Base-by-base conservation (phyloP, 2,888 invertebrate genomes). In the Zygogramma bicolorata region DNA sequence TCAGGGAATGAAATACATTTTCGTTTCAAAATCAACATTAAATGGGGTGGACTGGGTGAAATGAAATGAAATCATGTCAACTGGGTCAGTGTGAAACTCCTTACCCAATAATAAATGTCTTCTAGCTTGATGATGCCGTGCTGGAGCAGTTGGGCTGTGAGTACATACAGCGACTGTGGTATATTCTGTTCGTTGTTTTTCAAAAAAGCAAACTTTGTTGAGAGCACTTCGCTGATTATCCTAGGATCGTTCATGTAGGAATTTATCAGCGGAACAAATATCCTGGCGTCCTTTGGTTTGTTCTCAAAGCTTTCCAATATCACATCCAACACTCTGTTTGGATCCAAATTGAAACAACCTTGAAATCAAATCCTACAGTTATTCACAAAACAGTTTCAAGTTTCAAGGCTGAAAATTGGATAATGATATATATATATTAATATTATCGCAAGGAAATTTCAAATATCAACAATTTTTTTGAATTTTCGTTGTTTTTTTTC, bases 261-360 rank as follows among this genome's bases (percentile, higher is more conserved):
- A 80, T 93, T 92, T 68, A 97, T 89, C 65, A 99, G 89, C 0
- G 95, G 94, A 84, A 98, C 93, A 87, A 97, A 98, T 80, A 97
- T 89, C 65, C 91, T 90, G 81, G 93, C 92, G 85, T 94, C 90
- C 80, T 94, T 91, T 0, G 95, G 93, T 68, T 95, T 92, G 78
- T 94, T 93, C 86, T 99, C 99, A 89, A 99, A 98, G 29, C 97
- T 95, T 87, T 99, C 99, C 81, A 99, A 89, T 80, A 99, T 95
- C 75, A 99, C 93, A 85, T 99, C 99, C 77, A 99, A 88, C 13
- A 98, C 98, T 84, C 99, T 90, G 87, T 99, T 99, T 3, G 99
- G 99, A 88, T 99, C 99, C 85, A 99, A 91, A 89, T 99, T 99
- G 86, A 99, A 99, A 87, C 98, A 98, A 83, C 99, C 98, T 96